These are phyloP conservation scores for Apogon talboti DNA, from an alignment of 2,797 vertebrate species.

Conservation along the genomic window DNA sequence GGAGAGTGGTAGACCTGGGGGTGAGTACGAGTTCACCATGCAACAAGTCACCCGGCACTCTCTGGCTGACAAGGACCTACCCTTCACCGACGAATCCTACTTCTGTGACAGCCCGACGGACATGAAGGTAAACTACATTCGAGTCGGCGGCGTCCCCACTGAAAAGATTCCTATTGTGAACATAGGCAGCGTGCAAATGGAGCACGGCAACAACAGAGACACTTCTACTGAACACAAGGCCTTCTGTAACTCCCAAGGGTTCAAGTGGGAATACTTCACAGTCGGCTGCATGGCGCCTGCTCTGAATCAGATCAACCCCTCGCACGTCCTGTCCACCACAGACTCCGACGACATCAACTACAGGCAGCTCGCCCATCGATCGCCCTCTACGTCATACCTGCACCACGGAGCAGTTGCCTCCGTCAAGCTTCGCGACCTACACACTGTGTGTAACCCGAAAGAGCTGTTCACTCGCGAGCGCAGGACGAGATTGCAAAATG, in stretches of 20 bases:
- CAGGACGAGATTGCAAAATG: neutral
- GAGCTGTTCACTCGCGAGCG: conserved; percentile 10
- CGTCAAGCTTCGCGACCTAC: conserved; percentile 4
- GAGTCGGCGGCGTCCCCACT: neutral
- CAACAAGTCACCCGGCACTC: neutral
- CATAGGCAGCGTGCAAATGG: conserved; percentile 32
- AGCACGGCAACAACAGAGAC: neutral
- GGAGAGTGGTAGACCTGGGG: neutral
- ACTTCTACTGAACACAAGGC: conserved; percentile 27
- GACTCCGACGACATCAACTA: neutral
- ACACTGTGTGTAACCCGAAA: conserved; percentile 3
- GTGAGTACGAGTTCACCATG: conserved; percentile 40
- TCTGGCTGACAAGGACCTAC: neutral
- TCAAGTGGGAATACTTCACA: conserved; percentile 38
- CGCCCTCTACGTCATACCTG: neutral
- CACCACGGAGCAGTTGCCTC: neutral
- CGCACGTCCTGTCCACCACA: neutral
- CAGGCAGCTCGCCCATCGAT: conserved; percentile 29
- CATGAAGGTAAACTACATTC: conserved; percentile 20
- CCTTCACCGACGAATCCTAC: neutral
- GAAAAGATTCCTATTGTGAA: conserved; percentile 13
- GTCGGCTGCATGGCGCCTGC: conserved; percentile 30
- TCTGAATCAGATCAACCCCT: neutral
- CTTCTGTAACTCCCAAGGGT: conserved; percentile 16
- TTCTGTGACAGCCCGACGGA: neutral